Percentiles rank a stretch among this genome's conserved stretches.
phyloP scores from a whole-genome alignment of 2,888 invertebrate species.

The Villa cingulata region DNA sequence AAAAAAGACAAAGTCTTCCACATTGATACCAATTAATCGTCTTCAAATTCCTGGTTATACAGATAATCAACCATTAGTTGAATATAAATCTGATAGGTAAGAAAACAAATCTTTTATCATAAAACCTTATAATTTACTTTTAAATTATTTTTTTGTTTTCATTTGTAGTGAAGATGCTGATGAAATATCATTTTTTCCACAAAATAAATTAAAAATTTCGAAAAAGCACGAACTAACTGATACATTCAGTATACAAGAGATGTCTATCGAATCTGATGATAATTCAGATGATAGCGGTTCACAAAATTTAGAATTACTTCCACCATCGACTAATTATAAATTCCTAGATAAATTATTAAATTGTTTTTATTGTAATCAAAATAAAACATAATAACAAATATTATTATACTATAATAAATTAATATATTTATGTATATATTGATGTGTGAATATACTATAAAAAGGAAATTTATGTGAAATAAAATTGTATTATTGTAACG shows the following conservation, averaged over 20 bases:
- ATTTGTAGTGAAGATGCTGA: constrained; percentile 27
- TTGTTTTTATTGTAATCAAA: constrained; percentile 17
- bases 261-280: constrained; percentile 34
- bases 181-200: constrained; percentile 34
- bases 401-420: no score
- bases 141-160: neutral
- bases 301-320: constrained; percentile 32
- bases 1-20: constrained; percentile 30
- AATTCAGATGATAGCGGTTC: constrained; percentile 34
- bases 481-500: no score
- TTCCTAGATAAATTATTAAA: constrained; percentile 19
- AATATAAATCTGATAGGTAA: constrained; percentile 34
- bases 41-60: constrained; percentile 32
- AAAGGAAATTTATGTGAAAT: no score
- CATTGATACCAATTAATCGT: constrained; percentile 33
- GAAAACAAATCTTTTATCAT: neutral
- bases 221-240: constrained; percentile 27
- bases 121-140: neutral
- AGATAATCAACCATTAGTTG: constrained; percentile 33
- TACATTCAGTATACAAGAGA: constrained; percentile 37
- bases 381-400: constrained; percentile 2
- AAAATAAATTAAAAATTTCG: constrained; percentile 22
- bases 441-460: no score
- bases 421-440: no score
- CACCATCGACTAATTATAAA: constrained; percentile 25